Evolutionary conservation across 2,113 vertebrate species (phyloP).

Genomic region (pig (Sus scrofa)): DNA sequence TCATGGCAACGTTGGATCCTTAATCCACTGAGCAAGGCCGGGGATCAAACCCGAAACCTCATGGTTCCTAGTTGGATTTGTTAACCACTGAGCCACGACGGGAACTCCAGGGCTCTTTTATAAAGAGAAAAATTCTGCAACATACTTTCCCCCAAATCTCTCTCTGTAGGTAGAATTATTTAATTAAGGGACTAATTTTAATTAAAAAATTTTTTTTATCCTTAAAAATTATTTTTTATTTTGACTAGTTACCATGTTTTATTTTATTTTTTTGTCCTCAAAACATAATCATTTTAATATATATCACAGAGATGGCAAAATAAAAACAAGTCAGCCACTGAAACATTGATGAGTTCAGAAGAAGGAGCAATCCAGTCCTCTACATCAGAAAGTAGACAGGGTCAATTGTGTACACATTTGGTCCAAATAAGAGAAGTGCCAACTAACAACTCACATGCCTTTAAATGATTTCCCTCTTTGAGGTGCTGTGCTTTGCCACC

Average conservation of each 20-base stretch:
- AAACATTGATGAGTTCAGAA: conserved; percentile 44
- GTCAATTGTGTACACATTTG: background rate
- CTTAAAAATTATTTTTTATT: too few species aligned
- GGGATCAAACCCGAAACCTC: too few species aligned
- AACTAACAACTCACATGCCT: background rate
- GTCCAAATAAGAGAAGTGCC: conserved; percentile 38
- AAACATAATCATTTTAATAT: background rate
- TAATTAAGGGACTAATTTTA: too few species aligned
- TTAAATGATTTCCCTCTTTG: conserved; percentile 25
- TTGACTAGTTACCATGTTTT: too few species aligned
- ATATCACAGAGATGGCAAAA: background rate
- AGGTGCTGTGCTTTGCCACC: background rate
- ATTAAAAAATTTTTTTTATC: too few species aligned
- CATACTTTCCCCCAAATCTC: background rate
- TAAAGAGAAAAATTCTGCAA: background rate
- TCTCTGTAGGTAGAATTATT: too few species aligned
- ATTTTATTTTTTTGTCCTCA: too few species aligned
- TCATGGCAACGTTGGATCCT: too few species aligned
- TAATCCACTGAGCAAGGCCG: too few species aligned
- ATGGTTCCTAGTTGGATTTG: too few species aligned
- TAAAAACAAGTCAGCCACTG: conserved; percentile 26
- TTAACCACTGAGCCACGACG: too few species aligned
- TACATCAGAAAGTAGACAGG: conserved; percentile 48
- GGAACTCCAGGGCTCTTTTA: background rate
- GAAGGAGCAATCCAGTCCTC: background rate